These are phyloP conservation scores for Lepilemur ruficaudatus DNA, from an alignment of 2,797 vertebrate species.

Conservation along the genomic window DNA sequence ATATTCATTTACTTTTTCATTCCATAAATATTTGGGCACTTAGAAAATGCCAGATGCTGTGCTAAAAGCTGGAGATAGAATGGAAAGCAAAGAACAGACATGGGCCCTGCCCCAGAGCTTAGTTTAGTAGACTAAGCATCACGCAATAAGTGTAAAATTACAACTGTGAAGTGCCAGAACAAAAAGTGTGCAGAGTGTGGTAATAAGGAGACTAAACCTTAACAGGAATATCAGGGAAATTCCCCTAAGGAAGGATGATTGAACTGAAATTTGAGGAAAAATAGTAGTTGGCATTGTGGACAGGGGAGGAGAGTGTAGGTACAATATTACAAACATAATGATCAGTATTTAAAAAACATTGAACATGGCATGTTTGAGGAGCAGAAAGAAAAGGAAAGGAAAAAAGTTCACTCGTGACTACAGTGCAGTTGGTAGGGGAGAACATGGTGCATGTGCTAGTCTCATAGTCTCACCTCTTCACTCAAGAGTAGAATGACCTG, in stretches of 20 bases:
- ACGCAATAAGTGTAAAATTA: background rate
- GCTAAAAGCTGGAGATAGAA: background rate
- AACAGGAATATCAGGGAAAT: background rate
- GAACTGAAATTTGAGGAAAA: constrained; percentile 25
- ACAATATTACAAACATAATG: background rate
- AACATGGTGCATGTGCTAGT: background rate
- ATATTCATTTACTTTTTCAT: constrained; percentile 1
- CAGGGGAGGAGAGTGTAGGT: background rate
- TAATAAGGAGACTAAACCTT: background rate
- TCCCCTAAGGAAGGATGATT: background rate
- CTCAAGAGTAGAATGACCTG: background rate
- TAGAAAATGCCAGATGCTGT: background rate
- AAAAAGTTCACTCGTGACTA: background rate
- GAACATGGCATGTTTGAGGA: background rate
- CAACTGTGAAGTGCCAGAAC: background rate
- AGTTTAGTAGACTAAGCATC: background rate
- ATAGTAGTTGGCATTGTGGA: background rate
- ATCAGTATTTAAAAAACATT: background rate
- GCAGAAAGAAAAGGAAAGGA: background rate
- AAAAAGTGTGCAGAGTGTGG: background rate
- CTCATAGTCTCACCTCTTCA: background rate
- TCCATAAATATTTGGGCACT: constrained; percentile 18
- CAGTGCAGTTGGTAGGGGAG: background rate
- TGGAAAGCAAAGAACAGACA: background rate
- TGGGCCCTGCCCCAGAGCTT: background rate